phyloP scores from a whole-genome alignment of 2,888 invertebrate genomes.

The Mythimna ferrago region DNA sequence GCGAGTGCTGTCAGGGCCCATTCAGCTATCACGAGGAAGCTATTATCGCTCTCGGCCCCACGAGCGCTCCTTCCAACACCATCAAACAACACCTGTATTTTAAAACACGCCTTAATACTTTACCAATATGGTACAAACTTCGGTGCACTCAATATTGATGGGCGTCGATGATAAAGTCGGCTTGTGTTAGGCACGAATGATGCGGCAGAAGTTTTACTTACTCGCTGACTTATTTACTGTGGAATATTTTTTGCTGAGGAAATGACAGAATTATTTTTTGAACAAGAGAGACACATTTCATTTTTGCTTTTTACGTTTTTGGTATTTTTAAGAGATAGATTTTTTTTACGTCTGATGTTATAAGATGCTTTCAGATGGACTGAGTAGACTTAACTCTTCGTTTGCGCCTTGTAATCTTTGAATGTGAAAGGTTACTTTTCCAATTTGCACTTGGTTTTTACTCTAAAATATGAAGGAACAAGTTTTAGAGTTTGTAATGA shows the following conservation, averaged over 20 bases:
- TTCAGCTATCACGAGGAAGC: slow-evolving; percentile 80
- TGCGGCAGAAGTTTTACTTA: slow-evolving; percentile 76
- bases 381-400: too few species aligned
- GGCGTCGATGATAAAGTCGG: slow-evolving; percentile 67
- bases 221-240: slow-evolving; percentile 65
- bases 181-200: slow-evolving; percentile 69
- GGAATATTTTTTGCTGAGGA: slow-evolving; percentile 56
- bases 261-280: slow-evolving; percentile 45
- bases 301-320: slow-evolving; percentile 15
- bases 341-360: not conserved
- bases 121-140: slow-evolving; percentile 63
- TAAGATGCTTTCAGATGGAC: not conserved
- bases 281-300: slow-evolving; percentile 21
- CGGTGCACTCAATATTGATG: slow-evolving; percentile 52
- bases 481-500: not conserved
- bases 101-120: slow-evolving; percentile 61
- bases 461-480: not conserved
- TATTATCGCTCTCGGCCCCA: slow-evolving; percentile 72
- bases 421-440: not conserved
- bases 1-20: slow-evolving; percentile 70
- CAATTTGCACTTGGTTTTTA: not conserved
- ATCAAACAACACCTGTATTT: slow-evolving; percentile 44
- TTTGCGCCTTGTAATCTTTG: not conserved
- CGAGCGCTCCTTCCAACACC: slow-evolving; percentile 62
- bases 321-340: not conserved